Base-by-base conservation (phyloP, 2,797 vertebrate genomes). In the Champsocephalus esox region DNA sequence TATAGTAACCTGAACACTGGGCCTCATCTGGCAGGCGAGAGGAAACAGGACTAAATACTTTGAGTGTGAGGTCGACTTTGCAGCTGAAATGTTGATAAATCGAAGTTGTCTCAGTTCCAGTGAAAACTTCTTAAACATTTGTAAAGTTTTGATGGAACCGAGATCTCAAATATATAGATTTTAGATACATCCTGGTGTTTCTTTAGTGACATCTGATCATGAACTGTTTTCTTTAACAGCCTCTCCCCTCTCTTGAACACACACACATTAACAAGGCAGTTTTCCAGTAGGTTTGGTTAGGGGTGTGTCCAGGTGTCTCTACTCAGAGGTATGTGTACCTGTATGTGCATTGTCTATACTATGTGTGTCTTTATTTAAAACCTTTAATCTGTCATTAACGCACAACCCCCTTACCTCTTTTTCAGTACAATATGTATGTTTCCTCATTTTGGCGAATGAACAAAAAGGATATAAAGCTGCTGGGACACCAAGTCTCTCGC, bases 271-370 rank as follows among this genome's bases (percentile, higher is more conserved):
- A 28, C 28, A 28, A 5, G 4, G 28, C 28, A 5, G 28, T 28
- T 28, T 4, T 28, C 28, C 28, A 38, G 7, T 38, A 9, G 34
- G 0, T 9, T 6, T 38, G 69, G 77, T 80, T 71, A 65, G 34
- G 77, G 71, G 62, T 12, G 63, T 56, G 57, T 73, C 38, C 61
- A 76, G 73, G 66, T 77, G 81, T 79, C 65, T 82, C 73, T 73
- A 2, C 59, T 10, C 0, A 44, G 61, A 75, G 68, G 58, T 19
- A 82, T 80, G 43, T 77, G 66, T 58, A 68, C 62, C 14, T 34
- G 21, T 58, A 66, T 38, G 43, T 66, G 51, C 63, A 45, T 56
- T 48, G 70, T 57, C 24, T 72, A 13, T 74, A 65, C 76, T 1
- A 9, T 41, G 28, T 45, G 45, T 17, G n/a, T 41, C 46, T 13